Conservation (phyloP, 2,113 vertebrate species). For the Periophthalmodon schlosseri region DNA sequence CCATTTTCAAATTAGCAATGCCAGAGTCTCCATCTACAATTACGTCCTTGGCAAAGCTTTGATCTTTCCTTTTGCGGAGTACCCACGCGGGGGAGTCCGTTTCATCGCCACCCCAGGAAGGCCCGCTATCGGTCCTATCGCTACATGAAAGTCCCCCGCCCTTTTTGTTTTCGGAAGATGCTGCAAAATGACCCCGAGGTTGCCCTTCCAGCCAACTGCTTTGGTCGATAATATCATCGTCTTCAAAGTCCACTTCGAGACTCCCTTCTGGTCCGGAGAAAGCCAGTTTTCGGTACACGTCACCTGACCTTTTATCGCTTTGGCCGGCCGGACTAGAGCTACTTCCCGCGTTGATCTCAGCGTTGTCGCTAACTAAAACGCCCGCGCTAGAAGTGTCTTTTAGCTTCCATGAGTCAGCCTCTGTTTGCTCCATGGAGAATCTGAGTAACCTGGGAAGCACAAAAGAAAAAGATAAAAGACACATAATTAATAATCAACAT, state of each 20-base stretch:
- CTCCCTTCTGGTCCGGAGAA: conserved; percentile 23
- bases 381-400: neutral
- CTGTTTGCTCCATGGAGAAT: conserved; percentile 28
- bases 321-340: neutral
- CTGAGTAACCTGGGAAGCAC: conserved; percentile 61
- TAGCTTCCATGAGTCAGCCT: conserved; percentile 11
- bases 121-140: neutral
- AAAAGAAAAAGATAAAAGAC: neutral
- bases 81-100: conserved; percentile 26
- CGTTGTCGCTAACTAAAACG: neutral
- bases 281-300: neutral
- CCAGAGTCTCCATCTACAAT: neutral
- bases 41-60: neutral
- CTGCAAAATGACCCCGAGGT: neutral
- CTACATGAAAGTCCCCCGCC: neutral
- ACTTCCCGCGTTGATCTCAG: neutral
- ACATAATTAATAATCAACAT: too few relatives aligned
- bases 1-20: neutral
- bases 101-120: conserved; percentile 27
- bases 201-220: conserved; percentile 8
- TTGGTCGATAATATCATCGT: neutral
- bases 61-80: neutral
- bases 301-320: neutral
- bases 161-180: neutral
- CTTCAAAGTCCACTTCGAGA: conserved; percentile 9